Base-by-base conservation (phyloP, 2,888 invertebrate species). In the Caradrina clavipalpis region DNA sequence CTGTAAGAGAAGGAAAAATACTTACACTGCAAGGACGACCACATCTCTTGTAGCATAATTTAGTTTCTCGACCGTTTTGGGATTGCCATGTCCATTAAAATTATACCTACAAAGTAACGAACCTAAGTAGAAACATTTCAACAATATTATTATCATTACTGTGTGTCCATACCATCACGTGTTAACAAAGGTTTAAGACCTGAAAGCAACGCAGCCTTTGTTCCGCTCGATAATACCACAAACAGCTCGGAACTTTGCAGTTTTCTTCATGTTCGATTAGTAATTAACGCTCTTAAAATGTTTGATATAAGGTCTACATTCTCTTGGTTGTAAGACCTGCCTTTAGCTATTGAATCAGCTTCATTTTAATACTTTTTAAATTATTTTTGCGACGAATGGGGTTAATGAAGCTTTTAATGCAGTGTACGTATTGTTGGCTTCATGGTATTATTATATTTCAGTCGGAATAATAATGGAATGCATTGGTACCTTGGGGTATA, bases 401-500 rank as follows among this genome's bases (percentile, higher is more conserved):
- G 15, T 69, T 57, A 76, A 56, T 70, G 45, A 59, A 11, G 39
- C 63, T 58, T 45, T 51, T 19, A 39, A 45, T 19, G 21, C 39
- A 21, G 10, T 17, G 7, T n/a, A n/a, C n/a, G n/a, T n/a, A 60
- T 51, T 8, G 1, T n/a, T 68, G 6, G 8, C 49, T 21, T 8
- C 51, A 19, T 1, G 35, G 8, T 10, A 61, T 61, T 49, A 1
- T 71, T 39, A 47, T 3, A 17, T 21, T 39, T 51, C 26, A 19
- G 17, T 21, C 13, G 35, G 8, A 65, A 19, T 22, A 11, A 49
- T 11, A 11, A 39, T 39, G 11, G 1, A 39, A 13, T 39, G 13
- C 39, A 39, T 39, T 39, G 2, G 39, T 39, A 39, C 4, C 13
- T 39, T 39, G 11, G 13, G 2, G 39, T 1, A 39, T 4, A 39